These are phyloP conservation scores for Operophtera brumata DNA, from an alignment of 2,888 invertebrate genomes.

Conservation along the genomic window DNA sequence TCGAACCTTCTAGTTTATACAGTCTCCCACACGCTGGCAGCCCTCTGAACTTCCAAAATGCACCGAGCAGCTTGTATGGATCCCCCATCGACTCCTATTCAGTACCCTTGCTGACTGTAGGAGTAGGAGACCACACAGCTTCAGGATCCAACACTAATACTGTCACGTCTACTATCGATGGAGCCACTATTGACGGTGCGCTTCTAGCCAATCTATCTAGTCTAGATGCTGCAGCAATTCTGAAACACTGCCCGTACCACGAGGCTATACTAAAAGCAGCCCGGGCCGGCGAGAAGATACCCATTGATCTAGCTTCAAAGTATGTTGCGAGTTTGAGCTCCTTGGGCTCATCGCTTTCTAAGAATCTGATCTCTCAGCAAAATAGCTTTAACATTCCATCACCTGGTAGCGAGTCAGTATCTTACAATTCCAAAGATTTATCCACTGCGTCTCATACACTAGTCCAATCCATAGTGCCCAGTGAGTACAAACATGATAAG, in stretches of 20 bases:
- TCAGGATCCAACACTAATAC: slow-evolving; percentile 65
- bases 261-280: slow-evolving; percentile 76
- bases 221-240: slow-evolving; percentile 69
- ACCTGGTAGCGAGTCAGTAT: slow-evolving; percentile 52
- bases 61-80: slow-evolving; percentile 61
- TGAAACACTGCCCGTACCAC: slow-evolving; percentile 77
- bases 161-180: slow-evolving; percentile 67
- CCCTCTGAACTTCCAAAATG: slow-evolving; percentile 71
- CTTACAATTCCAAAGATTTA: slow-evolving; percentile 57
- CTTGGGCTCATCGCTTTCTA: slow-evolving; percentile 73
- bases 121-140: slow-evolving; percentile 75
- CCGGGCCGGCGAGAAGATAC: slow-evolving; percentile 63
- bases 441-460: slow-evolving; percentile 57
- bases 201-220: slow-evolving; percentile 63
- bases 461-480: slow-evolving; percentile 53
- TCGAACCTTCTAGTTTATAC: slow-evolving; percentile 75
- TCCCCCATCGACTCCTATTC: slow-evolving; percentile 78
- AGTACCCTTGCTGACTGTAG: slow-evolving; percentile 71
- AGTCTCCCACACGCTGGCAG: slow-evolving; percentile 74
- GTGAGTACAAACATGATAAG: slow-evolving; percentile 37
- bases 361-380: slow-evolving; percentile 41
- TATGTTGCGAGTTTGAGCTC: slow-evolving; percentile 78
- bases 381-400: slow-evolving; percentile 51
- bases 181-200: slow-evolving; percentile 62
- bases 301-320: slow-evolving; percentile 72